Evolutionary conservation across 2,113 vertebrate genomes (phyloP).

Genomic region (Hydrolagus affinis): DNA sequence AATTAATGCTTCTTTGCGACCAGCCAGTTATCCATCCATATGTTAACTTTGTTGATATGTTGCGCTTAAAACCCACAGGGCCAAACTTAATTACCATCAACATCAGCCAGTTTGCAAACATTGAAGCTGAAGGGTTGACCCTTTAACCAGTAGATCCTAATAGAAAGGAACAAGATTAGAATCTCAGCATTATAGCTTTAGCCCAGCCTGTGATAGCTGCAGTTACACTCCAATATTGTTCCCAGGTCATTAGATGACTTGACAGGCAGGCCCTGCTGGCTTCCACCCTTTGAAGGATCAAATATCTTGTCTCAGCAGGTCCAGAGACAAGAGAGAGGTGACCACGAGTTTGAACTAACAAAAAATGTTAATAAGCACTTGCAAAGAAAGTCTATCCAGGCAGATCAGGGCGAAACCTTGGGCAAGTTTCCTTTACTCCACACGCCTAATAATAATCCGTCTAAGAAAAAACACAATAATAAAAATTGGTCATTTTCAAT

Average conservation of each 20-base stretch:
- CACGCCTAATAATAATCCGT: no score
- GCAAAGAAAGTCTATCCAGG: not conserved
- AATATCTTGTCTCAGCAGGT: not conserved
- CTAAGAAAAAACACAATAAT: no score
- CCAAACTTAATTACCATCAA: no score
- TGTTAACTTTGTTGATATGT: no score
- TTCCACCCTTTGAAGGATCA: not conserved
- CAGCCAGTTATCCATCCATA: no score
- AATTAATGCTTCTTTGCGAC: no score
- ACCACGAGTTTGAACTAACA: not conserved
- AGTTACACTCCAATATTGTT: not conserved
- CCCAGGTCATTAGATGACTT: not conserved
- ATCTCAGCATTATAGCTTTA: not conserved
- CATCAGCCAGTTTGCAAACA: not conserved
- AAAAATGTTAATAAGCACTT: slow-evolving; percentile 1
- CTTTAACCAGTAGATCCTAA: not conserved
- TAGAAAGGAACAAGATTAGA: not conserved
- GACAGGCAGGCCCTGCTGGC: not conserved
- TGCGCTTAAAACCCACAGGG: no score
- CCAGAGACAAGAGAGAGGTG: not conserved
- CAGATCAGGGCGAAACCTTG: no score
- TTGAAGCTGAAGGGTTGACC: not conserved
- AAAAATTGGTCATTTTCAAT: no score
- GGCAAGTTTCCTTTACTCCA: no score
- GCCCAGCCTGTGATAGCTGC: not conserved